Evolutionary conservation across 2,113 vertebrate species (phyloP), one percentile per base, ranked within the genome.

Genomic region (Tor tambroides): DNA sequence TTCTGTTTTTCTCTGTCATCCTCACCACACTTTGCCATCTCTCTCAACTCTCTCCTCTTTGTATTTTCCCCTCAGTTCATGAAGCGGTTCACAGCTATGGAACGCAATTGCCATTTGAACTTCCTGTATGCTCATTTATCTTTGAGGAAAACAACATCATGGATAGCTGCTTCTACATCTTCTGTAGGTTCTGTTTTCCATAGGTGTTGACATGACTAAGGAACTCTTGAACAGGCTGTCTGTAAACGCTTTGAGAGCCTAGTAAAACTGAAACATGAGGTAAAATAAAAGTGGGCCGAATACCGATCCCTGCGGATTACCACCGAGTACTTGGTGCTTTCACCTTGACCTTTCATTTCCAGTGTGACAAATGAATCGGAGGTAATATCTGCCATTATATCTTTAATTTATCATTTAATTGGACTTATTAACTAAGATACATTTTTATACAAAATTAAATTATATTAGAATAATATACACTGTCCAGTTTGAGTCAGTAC

Each of bases 51-150:
- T 72, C 28, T 69, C 15, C 2, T 69, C 15, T 32, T 71, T 71
- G 7, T 35, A 17, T 41, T 74, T 41, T 26, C 21, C n/a, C 35
- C 71, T 74, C 11, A 74, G 71, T 74, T 74, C 71, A 43, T 74
- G 71, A 74, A 74, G 71, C 21, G 71, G 71, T 41, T 74, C 71
- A 74, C 21, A 74, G 71, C 71, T 74, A 74, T 43, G 71, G 71
- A 43, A 43, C 71, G 35, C 11, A 35, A 3, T 43, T 43, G 38
- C 5, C 71, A 11, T 77, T 77, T 77, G 23, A 71, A 30, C 30
- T 71, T 19, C 30, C 15, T 71, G 67, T 71, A 21, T 3, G 2
- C 23, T 49, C 74, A 51, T 77, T 77, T 77, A 77, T 77, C 74
- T 51, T 9, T 21, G 32, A 74, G 35, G 35, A 74, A 41, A 41